Conservation (phyloP, 1,140 invertebrate species). For the Mactra quadrangularis region DNA sequence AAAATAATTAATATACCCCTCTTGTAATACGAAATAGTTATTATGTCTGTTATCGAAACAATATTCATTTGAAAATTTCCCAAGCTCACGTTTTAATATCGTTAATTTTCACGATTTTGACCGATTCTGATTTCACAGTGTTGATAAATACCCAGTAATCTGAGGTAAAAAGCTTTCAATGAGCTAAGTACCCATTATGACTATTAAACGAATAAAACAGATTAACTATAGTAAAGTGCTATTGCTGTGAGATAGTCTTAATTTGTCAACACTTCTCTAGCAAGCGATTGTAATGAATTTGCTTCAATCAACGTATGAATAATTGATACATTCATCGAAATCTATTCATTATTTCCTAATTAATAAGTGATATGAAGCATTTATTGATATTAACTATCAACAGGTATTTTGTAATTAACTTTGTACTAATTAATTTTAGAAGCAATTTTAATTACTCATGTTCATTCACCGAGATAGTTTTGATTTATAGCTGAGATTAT, state of each 20-base stretch:
- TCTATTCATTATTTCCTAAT: no score
- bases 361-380: no score
- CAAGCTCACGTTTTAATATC: slow-evolving; percentile 46
- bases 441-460: no score
- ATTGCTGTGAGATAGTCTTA: slow-evolving; percentile 29
- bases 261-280: slow-evolving; percentile 14
- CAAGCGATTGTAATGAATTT: slow-evolving; percentile 13
- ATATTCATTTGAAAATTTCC: slow-evolving; percentile 56
- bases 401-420: no score
- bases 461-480: no score
- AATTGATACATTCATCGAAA: slow-evolving; percentile 4
- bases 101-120: slow-evolving; percentile 55
- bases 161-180: slow-evolving; percentile 35
- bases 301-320: slow-evolving; percentile 28
- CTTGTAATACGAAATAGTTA: slow-evolving; percentile 44
- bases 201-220: slow-evolving; percentile 57
- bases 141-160: slow-evolving; percentile 12
- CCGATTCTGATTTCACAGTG: slow-evolving; percentile 29
- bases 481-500: no score
- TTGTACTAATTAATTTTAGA: no score
- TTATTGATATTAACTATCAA: no score
- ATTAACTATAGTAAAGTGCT: slow-evolving; percentile 29
- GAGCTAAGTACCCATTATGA: slow-evolving; percentile 58
- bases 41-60: slow-evolving; percentile 42
- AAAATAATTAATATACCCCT: slow-evolving; percentile 57